A percentile compares a stretch with the other conserved stretches of the same genome.
phyloP scores from a whole-genome alignment of 2,797 vertebrate species.

The Megalops cyprinoides region DNA sequence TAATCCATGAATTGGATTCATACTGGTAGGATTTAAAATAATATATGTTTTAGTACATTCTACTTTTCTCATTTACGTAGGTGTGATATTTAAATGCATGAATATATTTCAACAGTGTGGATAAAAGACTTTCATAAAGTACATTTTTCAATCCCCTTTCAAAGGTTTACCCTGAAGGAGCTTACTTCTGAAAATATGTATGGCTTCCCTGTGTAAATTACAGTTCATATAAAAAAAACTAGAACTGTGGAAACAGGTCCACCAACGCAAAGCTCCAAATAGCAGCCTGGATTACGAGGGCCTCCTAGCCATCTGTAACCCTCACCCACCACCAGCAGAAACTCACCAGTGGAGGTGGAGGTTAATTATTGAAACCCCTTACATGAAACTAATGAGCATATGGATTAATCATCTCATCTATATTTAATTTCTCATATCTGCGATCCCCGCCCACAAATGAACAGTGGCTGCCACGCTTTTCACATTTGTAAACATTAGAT shows the following conservation, averaged over 20 bases:
- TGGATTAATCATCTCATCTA: slow-evolving; percentile 67
- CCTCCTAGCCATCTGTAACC: slow-evolving; percentile 63
- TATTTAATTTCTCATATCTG: slow-evolving; percentile 53
- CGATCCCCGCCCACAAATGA: not conserved
- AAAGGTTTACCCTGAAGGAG: not conserved
- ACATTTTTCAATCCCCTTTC: not conserved
- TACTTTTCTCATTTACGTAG: not conserved
- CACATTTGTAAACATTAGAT: not conserved
- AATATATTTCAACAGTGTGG: not conserved
- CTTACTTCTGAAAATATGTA: slow-evolving; percentile 11
- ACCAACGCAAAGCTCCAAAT: slow-evolving; percentile 60
- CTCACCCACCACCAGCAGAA: slow-evolving; percentile 55
- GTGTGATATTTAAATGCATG: no score
- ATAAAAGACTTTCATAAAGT: not conserved
- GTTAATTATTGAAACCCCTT: slow-evolving; percentile 64
- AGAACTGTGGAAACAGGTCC: slow-evolving; percentile 48
- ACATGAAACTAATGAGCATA: slow-evolving; percentile 56
- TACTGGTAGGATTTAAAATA: not conserved
- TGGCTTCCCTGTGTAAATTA: slow-evolving; percentile 47
- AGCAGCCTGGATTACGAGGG: slow-evolving; percentile 52
- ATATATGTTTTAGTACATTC: not conserved
- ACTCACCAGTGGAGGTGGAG: slow-evolving; percentile 48
- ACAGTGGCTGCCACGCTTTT: not conserved
- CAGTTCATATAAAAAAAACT: slow-evolving; percentile 42
- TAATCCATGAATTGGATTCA: not conserved